Percentiles rank a stretch among this genome's conserved stretches.
Conservation (phyloP, 2,888 invertebrate species). For the Lasius platythorax region DNA sequence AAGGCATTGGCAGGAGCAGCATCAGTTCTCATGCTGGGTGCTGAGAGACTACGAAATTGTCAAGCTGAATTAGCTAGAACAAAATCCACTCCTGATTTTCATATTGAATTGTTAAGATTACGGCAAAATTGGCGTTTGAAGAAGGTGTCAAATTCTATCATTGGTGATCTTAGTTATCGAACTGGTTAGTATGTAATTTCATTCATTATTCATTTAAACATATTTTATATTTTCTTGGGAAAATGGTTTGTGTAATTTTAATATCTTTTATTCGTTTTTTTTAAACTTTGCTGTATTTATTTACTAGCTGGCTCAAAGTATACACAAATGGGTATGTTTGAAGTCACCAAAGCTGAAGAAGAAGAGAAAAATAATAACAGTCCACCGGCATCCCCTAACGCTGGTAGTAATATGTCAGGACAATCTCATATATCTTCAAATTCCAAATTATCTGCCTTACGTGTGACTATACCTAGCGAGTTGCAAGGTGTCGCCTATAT, state of each 20-base stretch:
- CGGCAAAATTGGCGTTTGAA: slow-evolving; percentile 98
- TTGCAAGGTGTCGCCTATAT: slow-evolving; percentile 98
- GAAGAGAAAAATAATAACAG: slow-evolving; percentile 87
- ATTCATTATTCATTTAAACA: not conserved
- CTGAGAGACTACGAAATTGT: slow-evolving; percentile 93
- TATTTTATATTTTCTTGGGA: not conserved
- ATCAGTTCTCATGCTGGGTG: slow-evolving; percentile 93
- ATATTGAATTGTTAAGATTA: slow-evolving; percentile 95
- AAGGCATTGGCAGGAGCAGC: slow-evolving; percentile 96
- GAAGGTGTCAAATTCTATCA: slow-evolving; percentile 97
- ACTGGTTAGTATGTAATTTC: slow-evolving; percentile 87
- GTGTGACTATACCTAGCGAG: slow-evolving; percentile 97
- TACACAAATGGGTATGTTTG: slow-evolving; percentile 97
- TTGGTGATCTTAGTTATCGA: slow-evolving; percentile 98
- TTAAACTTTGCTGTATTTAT: not conserved
- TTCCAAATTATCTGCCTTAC: slow-evolving; percentile 91
- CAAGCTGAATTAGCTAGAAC: slow-evolving; percentile 93
- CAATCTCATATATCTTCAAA: slow-evolving; percentile 86
- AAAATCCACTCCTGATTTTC: slow-evolving; percentile 95
- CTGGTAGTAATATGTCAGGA: slow-evolving; percentile 86
- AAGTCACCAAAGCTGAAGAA: slow-evolving; percentile 97
- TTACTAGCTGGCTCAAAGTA: slow-evolving; percentile 95
- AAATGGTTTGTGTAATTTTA: not conserved
- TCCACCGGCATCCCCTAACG: slow-evolving; percentile 87
- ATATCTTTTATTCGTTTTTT: not conserved